Conservation (phyloP, 2,797 vertebrate species). For the Cuculus canorus region DNA sequence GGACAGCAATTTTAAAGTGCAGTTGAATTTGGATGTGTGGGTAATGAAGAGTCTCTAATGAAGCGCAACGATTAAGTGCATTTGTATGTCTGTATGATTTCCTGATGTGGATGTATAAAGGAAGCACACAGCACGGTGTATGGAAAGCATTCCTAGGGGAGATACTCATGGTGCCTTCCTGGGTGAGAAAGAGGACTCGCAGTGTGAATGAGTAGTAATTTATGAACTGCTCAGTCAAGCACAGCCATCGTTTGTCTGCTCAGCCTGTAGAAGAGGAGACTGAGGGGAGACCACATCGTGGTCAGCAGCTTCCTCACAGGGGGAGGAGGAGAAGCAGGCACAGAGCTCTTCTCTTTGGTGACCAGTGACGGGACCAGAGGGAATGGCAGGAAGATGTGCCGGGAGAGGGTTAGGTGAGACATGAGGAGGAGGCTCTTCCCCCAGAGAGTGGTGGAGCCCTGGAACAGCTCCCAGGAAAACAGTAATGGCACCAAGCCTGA, state of each 20-base stretch:
- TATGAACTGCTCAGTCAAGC: not conserved
- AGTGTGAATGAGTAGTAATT: not conserved
- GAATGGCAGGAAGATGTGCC: too few species aligned
- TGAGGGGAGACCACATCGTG: too few species aligned
- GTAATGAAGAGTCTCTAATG: not conserved
- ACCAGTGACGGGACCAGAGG: too few species aligned
- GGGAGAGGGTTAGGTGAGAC: too few species aligned
- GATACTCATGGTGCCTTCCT: not conserved
- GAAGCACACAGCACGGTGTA: not conserved
- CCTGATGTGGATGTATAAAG: not conserved
- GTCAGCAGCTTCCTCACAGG: too few species aligned
- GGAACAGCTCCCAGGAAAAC: too few species aligned
- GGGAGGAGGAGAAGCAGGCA: too few species aligned
- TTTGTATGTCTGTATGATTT: not conserved
- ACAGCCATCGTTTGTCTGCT: not conserved
- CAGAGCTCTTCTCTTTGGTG: too few species aligned
- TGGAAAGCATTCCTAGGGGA: not conserved
- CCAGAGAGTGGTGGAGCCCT: too few species aligned
- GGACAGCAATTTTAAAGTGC: not conserved
- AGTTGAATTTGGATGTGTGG: not conserved
- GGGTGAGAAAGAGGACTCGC: not conserved
- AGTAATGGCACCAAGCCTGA: too few species aligned
- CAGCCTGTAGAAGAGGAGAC: too few species aligned
- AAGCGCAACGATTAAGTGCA: not conserved
- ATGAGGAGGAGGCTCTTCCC: too few species aligned